A percentile compares a stretch with the other conserved stretches of the same genome.
Evolutionary conservation across 2,888 invertebrate species (phyloP).

Genomic region (Tenthredo scrophulariae): DNA sequence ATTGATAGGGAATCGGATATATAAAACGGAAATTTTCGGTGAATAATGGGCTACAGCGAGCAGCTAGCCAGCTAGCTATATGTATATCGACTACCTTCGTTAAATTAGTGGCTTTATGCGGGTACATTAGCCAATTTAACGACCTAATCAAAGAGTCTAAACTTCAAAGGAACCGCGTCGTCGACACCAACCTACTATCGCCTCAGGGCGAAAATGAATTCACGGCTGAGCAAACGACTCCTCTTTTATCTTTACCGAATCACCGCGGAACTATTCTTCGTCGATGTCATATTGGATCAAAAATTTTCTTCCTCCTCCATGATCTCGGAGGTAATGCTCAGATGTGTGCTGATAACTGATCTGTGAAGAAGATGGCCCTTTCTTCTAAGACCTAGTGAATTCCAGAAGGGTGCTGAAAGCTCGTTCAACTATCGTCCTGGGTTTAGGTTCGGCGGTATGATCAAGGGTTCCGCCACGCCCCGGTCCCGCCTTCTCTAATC

Average conservation of each 20-base stretch:
- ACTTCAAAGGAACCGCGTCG: conserved; percentile 66
- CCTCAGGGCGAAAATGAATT: conserved; percentile 63
- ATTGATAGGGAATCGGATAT: not conserved
- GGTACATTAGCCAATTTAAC: conserved; percentile 73
- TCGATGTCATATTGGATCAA: too few species aligned
- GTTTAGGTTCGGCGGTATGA: conserved; percentile 73
- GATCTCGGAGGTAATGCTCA: too few species aligned
- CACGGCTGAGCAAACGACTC: conserved; percentile 61
- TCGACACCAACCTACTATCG: conserved; percentile 68
- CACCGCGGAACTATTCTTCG: not conserved
- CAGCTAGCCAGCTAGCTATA: not conserved
- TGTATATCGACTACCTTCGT: conserved; percentile 66
- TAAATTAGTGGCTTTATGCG: conserved; percentile 69
- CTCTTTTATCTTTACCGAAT: conserved; percentile 67
- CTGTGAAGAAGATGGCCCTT: not conserved
- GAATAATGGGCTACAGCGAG: not conserved
- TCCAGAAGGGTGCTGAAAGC: not conserved
- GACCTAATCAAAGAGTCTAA: conserved; percentile 74
- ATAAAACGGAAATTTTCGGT: not conserved
- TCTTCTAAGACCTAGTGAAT: not conserved
- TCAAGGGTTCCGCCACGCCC: conserved; percentile 76
- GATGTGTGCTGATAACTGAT: not conserved
- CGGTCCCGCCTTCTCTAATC: conserved; percentile 77
- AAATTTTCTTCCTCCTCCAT: too few species aligned
- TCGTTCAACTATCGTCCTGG: conserved; percentile 52